Evolutionary conservation across 2,113 vertebrate genomes (phyloP).

Genomic region (cattle (Bos taurus)): ARS-UCD2.0 NC_037348.1:62908001-62908500

Average conservation of each 20-base stretch:
- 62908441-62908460: neutral
- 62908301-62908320: rapidly evolving
- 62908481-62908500: neutral
- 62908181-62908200: neutral
- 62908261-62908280: rapidly evolving
- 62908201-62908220: neutral
- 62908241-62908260: rapidly evolving
- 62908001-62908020: neutral
- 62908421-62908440: neutral
- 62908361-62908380: neutral
- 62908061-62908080: neutral
- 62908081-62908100: neutral
- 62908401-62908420: neutral
- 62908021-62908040: neutral
- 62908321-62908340: rapidly evolving
- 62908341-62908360: neutral
- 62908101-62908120: neutral
- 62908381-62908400: neutral
- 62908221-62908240: rapidly evolving
- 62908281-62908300: rapidly evolving
- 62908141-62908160: neutral
- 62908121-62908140: neutral
- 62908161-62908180: rapidly evolving
- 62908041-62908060: neutral
- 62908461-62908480: neutral